These are phyloP conservation scores for Scaptomyza reducta DNA, from an alignment of 2,888 invertebrate genomes.

Conservation along the genomic window DNA sequence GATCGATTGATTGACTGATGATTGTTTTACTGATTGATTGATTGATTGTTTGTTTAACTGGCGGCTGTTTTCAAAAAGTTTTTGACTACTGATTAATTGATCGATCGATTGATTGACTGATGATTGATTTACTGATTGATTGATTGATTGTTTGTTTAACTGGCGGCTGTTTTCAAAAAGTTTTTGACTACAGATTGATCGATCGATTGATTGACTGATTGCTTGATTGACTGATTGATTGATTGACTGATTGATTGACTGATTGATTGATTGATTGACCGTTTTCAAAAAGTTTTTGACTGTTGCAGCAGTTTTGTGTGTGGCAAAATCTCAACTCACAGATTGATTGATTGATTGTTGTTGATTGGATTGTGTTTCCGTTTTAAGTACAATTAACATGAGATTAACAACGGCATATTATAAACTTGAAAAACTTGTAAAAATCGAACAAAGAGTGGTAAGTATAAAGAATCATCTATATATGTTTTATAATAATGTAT, in stretches of 20 bases:
- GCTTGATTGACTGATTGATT: slow-evolving; percentile 18
- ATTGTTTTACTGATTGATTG: slow-evolving; percentile 7
- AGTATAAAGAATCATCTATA: slow-evolving; percentile 48
- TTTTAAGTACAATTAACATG: slow-evolving; percentile 46
- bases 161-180: too few relatives aligned
- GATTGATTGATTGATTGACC: slow-evolving; percentile 20
- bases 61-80: too few relatives aligned
- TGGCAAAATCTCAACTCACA: slow-evolving; percentile 47
- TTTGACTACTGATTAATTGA: slow-evolving; percentile 10
- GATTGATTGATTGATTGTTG: slow-evolving; percentile 30
- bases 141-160: slow-evolving; percentile 13
- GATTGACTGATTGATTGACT: slow-evolving; percentile 21
- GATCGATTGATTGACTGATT: too few relatives aligned
- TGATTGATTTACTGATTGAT: slow-evolving; percentile 7
- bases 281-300: slow-evolving; percentile 17
- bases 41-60: slow-evolving; percentile 17
- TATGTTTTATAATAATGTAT: slow-evolving; percentile 49
- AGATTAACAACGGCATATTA: slow-evolving; percentile 53
- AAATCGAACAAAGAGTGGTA: slow-evolving; percentile 52
- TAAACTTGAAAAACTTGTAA: slow-evolving; percentile 38
- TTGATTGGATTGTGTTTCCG: slow-evolving; percentile 56
- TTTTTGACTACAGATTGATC: slow-evolving; percentile 7
- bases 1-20: too few relatives aligned
- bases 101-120: too few relatives aligned
- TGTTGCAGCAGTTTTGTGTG: slow-evolving; percentile 36